Percentiles rank a stretch among this genome's conserved stretches.
These are phyloP conservation scores for Drosophila eugracilis DNA, from an alignment of 1,140 invertebrate genomes.

Conservation along the genomic window DNA sequence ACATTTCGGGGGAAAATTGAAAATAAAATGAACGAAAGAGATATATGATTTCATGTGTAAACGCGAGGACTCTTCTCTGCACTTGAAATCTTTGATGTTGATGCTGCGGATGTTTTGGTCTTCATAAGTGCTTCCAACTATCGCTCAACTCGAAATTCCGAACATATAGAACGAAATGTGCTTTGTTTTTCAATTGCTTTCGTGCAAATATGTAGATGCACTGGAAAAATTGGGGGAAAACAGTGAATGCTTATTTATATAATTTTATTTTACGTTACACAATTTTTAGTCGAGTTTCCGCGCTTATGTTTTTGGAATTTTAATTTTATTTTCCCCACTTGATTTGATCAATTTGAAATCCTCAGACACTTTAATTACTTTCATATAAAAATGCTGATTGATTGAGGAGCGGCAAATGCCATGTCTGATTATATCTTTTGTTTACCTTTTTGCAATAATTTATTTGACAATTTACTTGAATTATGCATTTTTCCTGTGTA, in stretches of 20 bases:
- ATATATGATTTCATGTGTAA: slow-evolving; percentile 18
- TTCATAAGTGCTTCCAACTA: slow-evolving; percentile 44
- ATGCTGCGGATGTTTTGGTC: slow-evolving; percentile 17
- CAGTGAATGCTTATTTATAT: too few relatives aligned
- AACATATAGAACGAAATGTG: slow-evolving; percentile 40
- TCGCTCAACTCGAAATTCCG: slow-evolving; percentile 42
- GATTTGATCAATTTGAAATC: background rate
- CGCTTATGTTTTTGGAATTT: background rate
- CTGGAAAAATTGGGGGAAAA: slow-evolving; percentile 4
- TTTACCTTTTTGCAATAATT: background rate
- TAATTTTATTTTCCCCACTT: too few relatives aligned
- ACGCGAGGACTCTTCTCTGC: slow-evolving; percentile 38
- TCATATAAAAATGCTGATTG: too few relatives aligned
- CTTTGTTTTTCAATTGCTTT: slow-evolving; percentile 37
- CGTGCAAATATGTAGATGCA: slow-evolving; percentile 16
- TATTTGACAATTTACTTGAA: slow-evolving; percentile 10
- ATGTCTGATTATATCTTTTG: slow-evolving; percentile 1
- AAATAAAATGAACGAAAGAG: slow-evolving; percentile 12
- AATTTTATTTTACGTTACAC: too few relatives aligned
- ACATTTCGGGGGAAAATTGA: slow-evolving; percentile 4
- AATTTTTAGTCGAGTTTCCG: background rate
- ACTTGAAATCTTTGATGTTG: slow-evolving; percentile 52
- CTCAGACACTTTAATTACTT: background rate
- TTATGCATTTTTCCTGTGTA: slow-evolving; percentile 27
- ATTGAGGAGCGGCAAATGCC: background rate